A percentile compares a stretch with the other conserved stretches of the same genome.
phyloP scores from a whole-genome alignment of 2,888 invertebrate genomes.

The Trisateles emortualis region DNA sequence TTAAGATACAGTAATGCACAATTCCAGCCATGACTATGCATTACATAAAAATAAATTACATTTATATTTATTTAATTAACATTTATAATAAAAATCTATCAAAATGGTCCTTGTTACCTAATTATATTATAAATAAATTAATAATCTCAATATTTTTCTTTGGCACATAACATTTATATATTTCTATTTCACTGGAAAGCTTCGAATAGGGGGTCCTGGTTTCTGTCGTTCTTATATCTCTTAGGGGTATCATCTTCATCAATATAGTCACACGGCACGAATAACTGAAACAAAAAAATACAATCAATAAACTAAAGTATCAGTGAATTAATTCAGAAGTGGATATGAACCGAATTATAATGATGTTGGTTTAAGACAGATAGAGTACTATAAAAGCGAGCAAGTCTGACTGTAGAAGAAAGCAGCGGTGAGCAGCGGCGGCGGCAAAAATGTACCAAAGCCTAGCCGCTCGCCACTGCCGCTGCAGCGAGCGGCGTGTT shows the following conservation, averaged over 20 bases:
- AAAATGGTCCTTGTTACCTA: constrained; percentile 50
- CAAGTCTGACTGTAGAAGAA: no score
- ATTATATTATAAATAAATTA: constrained; percentile 32
- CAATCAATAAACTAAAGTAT: not conserved
- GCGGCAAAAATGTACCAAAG: no score
- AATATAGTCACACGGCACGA: constrained; percentile 69
- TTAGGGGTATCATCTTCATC: constrained; percentile 69
- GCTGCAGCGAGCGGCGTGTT: no score
- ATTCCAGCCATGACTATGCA: constrained; percentile 68
- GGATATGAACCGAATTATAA: no score
- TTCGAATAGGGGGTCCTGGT: constrained; percentile 68
- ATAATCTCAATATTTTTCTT: constrained; percentile 38
- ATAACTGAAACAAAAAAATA: constrained; percentile 60
- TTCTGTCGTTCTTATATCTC: constrained; percentile 66
- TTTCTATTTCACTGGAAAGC: constrained; percentile 65
- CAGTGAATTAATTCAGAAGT: not conserved
- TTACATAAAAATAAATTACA: constrained; percentile 39
- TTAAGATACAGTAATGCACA: constrained; percentile 52
- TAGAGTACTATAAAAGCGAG: no score
- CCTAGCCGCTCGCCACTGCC: no score
- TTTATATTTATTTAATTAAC: constrained; percentile 21
- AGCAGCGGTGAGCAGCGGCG: no score
- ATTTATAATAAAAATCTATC: constrained; percentile 35
- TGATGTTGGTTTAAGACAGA: no score
- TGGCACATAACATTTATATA: constrained; percentile 43